Conservation (phyloP, 2,113 vertebrate species). For the Hippocampus barbouri region DNA sequence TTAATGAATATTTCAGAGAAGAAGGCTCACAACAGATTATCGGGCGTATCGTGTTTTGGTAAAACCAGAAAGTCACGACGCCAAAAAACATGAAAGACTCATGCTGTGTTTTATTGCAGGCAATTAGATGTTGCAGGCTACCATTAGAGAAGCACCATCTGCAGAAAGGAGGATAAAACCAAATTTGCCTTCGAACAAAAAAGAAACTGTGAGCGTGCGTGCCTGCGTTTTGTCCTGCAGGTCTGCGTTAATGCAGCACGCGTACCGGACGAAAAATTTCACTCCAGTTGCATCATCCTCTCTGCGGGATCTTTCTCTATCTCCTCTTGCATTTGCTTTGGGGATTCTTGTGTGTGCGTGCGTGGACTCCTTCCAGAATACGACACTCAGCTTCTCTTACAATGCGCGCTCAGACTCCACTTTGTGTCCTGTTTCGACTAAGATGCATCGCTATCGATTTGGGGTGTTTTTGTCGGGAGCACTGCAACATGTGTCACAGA, state of each 20-base stretch:
- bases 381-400: constrained; percentile 53
- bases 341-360: constrained; percentile 32
- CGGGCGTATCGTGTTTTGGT: constrained; percentile 17
- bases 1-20: constrained; percentile 33
- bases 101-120: constrained; percentile 49
- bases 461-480: constrained; percentile 51
- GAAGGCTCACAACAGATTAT: constrained; percentile 29
- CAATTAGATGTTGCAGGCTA: constrained; percentile 59
- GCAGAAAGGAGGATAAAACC: constrained; percentile 24
- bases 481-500: constrained; percentile 54
- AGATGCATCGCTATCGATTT: constrained; percentile 51
- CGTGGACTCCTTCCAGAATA: constrained; percentile 49
- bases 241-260: constrained; percentile 63
- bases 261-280: constrained; percentile 64
- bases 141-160: constrained; percentile 29
- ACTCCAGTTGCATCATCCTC: constrained; percentile 71
- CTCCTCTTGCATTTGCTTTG: constrained; percentile 57
- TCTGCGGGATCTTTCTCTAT: constrained; percentile 59
- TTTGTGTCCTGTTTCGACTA: constrained; percentile 50
- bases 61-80: constrained; percentile 36
- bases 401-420: constrained; percentile 51
- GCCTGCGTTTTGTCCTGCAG: constrained; percentile 47
- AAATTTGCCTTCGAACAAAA: constrained; percentile 52
- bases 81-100: constrained; percentile 44
- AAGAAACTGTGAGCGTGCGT: constrained; percentile 16